Evolutionary conservation across 2,888 invertebrate genomes (phyloP).

Genomic region (Acronicta psi): DNA sequence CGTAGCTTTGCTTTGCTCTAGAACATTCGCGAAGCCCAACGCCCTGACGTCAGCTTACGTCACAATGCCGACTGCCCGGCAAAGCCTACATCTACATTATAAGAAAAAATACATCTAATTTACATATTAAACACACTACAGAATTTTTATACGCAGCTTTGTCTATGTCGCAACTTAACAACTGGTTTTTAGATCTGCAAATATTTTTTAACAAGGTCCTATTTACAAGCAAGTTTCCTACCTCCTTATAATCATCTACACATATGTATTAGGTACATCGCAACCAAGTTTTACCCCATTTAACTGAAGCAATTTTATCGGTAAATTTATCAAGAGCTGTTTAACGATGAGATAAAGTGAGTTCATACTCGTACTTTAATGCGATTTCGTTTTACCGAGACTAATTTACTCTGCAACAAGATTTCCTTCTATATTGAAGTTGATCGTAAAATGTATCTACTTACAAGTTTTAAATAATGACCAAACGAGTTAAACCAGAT

Average conservation of each 20-base stretch:
- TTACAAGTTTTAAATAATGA: slow-evolving; percentile 60
- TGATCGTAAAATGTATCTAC: slow-evolving; percentile 48
- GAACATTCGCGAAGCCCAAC: slow-evolving; percentile 69
- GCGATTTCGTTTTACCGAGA: slow-evolving; percentile 25
- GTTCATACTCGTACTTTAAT: slow-evolving; percentile 11
- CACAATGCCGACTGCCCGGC: slow-evolving; percentile 54
- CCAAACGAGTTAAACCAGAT: slow-evolving; percentile 61
- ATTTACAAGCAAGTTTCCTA: too few relatives aligned
- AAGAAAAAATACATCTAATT: slow-evolving; percentile 41
- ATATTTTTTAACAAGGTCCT: not conserved
- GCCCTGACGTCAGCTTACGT: slow-evolving; percentile 72
- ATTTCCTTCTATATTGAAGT: slow-evolving; percentile 44
- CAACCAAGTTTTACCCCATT: slow-evolving; percentile 1
- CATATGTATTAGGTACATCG: too few relatives aligned
- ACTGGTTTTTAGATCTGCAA: slow-evolving; percentile 25
- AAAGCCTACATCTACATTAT: slow-evolving; percentile 52
- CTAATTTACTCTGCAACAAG: slow-evolving; percentile 37
- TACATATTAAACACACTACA: slow-evolving; percentile 39
- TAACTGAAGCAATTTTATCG: slow-evolving; percentile 24
- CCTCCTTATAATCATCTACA: slow-evolving; percentile 2
- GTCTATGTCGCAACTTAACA: slow-evolving; percentile 20
- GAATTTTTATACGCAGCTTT: slow-evolving; percentile 11
- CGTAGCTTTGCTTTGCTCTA: slow-evolving; percentile 57
- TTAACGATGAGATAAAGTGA: slow-evolving; percentile 29
- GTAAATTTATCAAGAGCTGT: slow-evolving; percentile 34